These are phyloP conservation scores for Ceryle rudis DNA, from an alignment of 2,797 vertebrate species.

Conservation along the genomic window DNA sequence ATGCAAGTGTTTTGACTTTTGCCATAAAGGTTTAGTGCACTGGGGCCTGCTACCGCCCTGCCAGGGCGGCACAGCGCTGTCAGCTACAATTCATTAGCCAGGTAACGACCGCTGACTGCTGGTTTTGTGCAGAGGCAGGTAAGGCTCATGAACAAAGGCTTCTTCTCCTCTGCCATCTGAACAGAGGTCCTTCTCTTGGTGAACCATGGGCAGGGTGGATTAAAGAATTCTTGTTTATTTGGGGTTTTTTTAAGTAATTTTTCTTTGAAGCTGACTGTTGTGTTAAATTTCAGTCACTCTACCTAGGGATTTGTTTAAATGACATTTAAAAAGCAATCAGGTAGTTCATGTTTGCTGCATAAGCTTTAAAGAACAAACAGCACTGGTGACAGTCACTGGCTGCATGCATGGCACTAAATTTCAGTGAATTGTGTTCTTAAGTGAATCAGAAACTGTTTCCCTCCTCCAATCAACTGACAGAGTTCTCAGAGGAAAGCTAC, in stretches of 20 bases:
- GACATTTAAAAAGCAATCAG: background rate
- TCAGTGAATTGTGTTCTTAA: background rate
- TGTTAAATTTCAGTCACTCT: background rate
- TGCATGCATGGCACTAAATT: background rate
- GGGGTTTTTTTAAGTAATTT: background rate
- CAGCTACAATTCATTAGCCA: background rate
- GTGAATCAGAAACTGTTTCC: background rate
- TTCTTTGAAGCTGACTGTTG: background rate
- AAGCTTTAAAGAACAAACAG: background rate
- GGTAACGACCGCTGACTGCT: background rate
- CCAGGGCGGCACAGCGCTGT: background rate
- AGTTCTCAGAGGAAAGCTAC: background rate
- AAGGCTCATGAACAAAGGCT: background rate
- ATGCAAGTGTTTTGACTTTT: background rate
- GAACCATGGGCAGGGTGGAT: slow-evolving; percentile 61
- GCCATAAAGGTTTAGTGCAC: background rate
- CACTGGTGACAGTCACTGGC: background rate
- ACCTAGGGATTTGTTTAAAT: background rate
- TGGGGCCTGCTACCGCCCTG: background rate
- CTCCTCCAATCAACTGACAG: background rate
- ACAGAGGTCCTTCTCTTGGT: background rate
- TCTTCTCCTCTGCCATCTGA: background rate
- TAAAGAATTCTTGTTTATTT: no score
- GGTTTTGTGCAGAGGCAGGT: slow-evolving; percentile 20
- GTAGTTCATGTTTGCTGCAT: background rate